Base-by-base conservation (phyloP, 2,888 invertebrate genomes). In the Thelaira solivaga region DNA sequence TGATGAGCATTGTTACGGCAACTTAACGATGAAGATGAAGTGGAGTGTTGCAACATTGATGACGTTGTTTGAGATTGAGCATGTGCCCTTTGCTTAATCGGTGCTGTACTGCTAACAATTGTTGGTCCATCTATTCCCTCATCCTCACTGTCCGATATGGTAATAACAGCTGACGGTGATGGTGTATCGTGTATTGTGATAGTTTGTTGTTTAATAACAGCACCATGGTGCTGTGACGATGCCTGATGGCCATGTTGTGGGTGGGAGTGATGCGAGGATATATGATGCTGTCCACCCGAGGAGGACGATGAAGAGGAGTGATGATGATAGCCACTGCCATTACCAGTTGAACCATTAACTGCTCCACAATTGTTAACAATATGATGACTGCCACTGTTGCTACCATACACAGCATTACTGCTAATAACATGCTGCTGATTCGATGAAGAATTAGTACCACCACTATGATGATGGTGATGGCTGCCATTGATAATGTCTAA, bases 161-260 rank as follows among this genome's bases (percentile, higher is more conserved):
- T 98, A 86, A 98, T 98, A 83, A 98, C 97, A 69, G 97, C 96
- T 47, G 97, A 95, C 2, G 97, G 97, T 29, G 97, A 97, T 1
- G 98, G 98, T 24, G 98, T 97, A 89, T 97, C 97, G 82, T 96
- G 93, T 84, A 98, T 97, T 69, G 97, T 97, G 86, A 98, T 97
- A 13, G 97, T 97, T 86, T 96, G 97, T 76, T 89, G 88, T 81
- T 88, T 88, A 34, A 88, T 84, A 73, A 84, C 83, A 22, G 84
- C 82, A 69, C 83, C 83, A 69, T 85, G 84, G 73, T 81, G 75
- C 61, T 83, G 80, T 68, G 87, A 80, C 18, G 76, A 69, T 26
- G 71, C 73, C 24, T 76, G 81, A 26, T 71, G 69, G 4, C 62
- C 43, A 43, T 80, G 82, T 31, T 80, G 81, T 0, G 67, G 43